phyloP scores from a whole-genome alignment of 1,140 invertebrate species.

The Micrasema longulum region DNA sequence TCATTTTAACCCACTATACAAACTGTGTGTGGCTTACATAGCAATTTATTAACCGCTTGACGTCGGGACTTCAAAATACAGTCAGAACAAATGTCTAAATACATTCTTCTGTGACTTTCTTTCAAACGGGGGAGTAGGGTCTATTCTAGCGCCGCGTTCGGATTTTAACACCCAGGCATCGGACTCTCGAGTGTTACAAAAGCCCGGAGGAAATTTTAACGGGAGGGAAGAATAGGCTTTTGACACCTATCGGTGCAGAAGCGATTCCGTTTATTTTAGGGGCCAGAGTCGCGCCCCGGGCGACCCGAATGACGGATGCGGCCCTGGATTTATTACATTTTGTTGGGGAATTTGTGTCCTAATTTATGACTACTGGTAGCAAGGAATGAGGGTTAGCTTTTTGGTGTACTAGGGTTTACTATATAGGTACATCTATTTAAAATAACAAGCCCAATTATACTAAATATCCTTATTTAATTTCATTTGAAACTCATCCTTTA shows the following conservation, averaged over 20 bases:
- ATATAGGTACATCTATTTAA: no score
- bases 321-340: slow-evolving; percentile 49
- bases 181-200: background rate
- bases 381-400: background rate
- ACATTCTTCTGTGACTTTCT: slow-evolving; percentile 35
- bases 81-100: slow-evolving; percentile 48
- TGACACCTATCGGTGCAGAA: slow-evolving; percentile 17
- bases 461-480: no score
- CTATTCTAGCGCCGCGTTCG: slow-evolving; percentile 4
- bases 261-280: slow-evolving; percentile 14
- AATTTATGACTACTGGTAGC: slow-evolving; percentile 43
- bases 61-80: slow-evolving; percentile 42
- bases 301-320: slow-evolving; percentile 42
- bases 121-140: background rate
- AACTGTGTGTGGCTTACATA: slow-evolving; percentile 41
- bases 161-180: slow-evolving; percentile 1
- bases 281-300: slow-evolving; percentile 8
- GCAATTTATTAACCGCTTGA: slow-evolving; percentile 43
- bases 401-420: no score
- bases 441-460: no score
- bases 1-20: slow-evolving; percentile 5
- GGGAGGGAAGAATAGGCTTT: slow-evolving; percentile 5
- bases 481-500: no score
- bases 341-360: slow-evolving; percentile 44
- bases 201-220: slow-evolving; percentile 1